phyloP scores from a whole-genome alignment of 2,888 invertebrate species.

The Caenorhabditis doughertyi region DNA sequence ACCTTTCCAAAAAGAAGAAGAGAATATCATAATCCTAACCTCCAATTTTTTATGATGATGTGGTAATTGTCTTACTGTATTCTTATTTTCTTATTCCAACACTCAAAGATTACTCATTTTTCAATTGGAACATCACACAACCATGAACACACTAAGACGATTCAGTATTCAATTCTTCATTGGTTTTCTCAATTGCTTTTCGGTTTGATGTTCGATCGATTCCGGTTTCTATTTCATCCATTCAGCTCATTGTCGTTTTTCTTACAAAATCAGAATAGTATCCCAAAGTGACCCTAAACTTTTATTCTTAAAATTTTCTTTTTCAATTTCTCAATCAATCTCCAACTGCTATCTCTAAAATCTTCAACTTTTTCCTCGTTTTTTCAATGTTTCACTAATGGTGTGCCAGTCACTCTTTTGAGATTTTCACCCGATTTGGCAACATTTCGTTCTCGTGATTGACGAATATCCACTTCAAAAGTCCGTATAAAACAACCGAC shows the following conservation, averaged over 20 bases:
- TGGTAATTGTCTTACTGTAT: not conserved
- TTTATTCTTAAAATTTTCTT: constrained; percentile 18
- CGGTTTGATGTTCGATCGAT: constrained; percentile 40
- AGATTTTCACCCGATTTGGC: constrained; percentile 44
- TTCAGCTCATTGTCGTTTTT: constrained; percentile 9
- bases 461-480: constrained; percentile 40
- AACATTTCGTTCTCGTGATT: constrained; percentile 48
- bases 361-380: constrained; percentile 29
- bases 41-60: not conserved
- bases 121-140: constrained; percentile 22
- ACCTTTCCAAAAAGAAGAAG: not conserved
- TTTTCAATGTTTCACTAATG: constrained; percentile 63
- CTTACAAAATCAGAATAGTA: constrained; percentile 12
- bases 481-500: constrained; percentile 21
- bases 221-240: constrained; percentile 7
- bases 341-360: constrained; percentile 26
- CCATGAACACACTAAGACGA: constrained; percentile 21
- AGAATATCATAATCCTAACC: not conserved
- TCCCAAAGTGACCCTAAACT: constrained; percentile 40
- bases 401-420: constrained; percentile 31
- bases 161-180: constrained; percentile 34
- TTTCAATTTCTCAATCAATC: constrained; percentile 52
- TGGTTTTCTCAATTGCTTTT: constrained; percentile 22
- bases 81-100: not conserved
- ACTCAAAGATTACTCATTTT: constrained; percentile 43